A percentile compares a stretch with the other conserved stretches of the same genome.
Evolutionary conservation across 2,113 vertebrate genomes (phyloP).

Genomic region (Solea solea): DNA sequence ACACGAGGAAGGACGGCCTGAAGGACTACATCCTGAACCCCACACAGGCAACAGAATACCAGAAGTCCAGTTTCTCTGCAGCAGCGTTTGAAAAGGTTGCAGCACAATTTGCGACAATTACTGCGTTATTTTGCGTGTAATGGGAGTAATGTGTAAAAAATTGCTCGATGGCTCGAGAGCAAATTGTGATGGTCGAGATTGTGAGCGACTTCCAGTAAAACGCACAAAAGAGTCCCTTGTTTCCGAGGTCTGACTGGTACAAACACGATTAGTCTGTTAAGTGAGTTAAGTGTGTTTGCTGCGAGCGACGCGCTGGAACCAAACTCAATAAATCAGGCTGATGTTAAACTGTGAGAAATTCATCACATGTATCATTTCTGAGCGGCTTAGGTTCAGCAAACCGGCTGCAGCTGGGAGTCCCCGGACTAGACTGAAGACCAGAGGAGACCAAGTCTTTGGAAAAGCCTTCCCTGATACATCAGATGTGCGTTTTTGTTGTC

Average conservation of each 20-base stretch:
- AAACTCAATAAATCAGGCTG: constrained; percentile 4
- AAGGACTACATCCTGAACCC: too few species aligned
- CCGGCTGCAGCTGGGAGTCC: too few species aligned
- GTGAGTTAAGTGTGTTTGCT: background rate
- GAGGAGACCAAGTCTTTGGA: too few species aligned
- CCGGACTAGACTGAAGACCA: too few species aligned
- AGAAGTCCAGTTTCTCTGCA: background rate
- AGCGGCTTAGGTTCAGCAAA: too few species aligned
- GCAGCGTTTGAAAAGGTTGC: background rate
- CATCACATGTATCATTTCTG: background rate
- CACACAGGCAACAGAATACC: too few species aligned
- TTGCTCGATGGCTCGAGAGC: background rate
- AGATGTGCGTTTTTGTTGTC: too few species aligned
- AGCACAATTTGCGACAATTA: constrained; percentile 38
- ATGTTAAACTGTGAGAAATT: background rate
- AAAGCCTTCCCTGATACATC: too few species aligned
- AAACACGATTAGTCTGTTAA: constrained; percentile 15
- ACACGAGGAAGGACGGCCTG: too few species aligned
- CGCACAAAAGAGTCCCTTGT: constrained; percentile 6
- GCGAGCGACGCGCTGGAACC: background rate
- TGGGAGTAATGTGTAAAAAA: constrained; percentile 5
- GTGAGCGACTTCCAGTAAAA: constrained; percentile 32
- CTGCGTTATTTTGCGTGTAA: constrained; percentile 29
- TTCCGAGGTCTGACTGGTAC: constrained; percentile 5
- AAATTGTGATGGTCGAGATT: constrained; percentile 3